These are phyloP conservation scores for Meleagris gallopavo DNA, from an alignment of 2,113 vertebrate species.

Conservation along the genomic window DNA sequence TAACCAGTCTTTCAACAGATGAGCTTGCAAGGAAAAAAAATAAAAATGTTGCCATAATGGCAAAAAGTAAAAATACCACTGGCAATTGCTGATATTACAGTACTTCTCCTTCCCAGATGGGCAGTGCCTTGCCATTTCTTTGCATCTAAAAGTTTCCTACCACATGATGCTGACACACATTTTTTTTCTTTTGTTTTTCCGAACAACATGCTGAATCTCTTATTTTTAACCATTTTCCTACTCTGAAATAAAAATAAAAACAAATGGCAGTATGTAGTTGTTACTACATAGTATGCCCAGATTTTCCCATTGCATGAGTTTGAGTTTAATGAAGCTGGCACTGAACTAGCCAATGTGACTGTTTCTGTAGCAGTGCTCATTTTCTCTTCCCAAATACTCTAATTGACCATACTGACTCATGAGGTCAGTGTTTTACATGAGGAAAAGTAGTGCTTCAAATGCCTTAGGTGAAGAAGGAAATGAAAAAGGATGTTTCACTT, in stretches of 20 bases:
- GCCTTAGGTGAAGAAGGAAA: background rate
- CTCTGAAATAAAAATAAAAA: background rate
- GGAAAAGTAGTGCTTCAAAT: background rate
- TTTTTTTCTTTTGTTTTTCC: background rate
- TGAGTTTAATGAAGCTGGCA: background rate
- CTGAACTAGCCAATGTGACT: background rate
- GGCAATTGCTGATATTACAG: constrained; percentile 52
- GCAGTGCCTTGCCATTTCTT: constrained; percentile 1
- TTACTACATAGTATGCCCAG: background rate
- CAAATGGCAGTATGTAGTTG: background rate
- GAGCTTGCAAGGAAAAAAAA: constrained; percentile 8
- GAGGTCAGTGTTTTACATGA: background rate
- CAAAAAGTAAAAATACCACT: background rate
- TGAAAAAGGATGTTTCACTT: background rate
- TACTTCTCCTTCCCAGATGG: constrained; percentile 10
- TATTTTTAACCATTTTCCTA: background rate
- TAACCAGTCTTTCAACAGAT: background rate
- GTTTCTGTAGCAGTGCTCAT: background rate
- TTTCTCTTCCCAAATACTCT: background rate
- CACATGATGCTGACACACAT: constrained; percentile 38
- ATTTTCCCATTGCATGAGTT: background rate
- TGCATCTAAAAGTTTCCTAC: constrained; percentile 30
- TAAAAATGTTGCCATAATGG: constrained; percentile 6
- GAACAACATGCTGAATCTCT: background rate
- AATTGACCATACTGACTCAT: background rate